These are phyloP conservation scores for Epirrhoe alternata DNA, from an alignment of 2,888 invertebrate species.

Conservation along the genomic window DNA sequence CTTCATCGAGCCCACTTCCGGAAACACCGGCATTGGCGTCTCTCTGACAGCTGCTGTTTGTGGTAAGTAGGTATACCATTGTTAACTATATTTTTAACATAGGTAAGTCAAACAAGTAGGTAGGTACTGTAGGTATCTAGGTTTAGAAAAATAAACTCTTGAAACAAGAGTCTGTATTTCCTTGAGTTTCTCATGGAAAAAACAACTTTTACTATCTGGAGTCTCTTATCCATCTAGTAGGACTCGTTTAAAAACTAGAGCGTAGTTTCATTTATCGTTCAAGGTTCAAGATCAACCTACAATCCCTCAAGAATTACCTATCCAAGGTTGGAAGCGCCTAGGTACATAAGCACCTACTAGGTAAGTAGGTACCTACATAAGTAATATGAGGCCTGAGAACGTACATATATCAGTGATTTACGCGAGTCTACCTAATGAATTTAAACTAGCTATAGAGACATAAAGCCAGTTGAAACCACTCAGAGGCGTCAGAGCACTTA, in stretches of 20 bases:
- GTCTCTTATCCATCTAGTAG: too few relatives aligned
- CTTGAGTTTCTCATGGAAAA: too few relatives aligned
- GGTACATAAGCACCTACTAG: not conserved
- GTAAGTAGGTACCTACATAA: not conserved
- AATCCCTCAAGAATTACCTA: not conserved
- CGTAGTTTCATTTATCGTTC: not conserved
- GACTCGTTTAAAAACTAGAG: too few relatives aligned
- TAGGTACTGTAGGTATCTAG: too few relatives aligned
- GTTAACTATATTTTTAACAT: too few relatives aligned
- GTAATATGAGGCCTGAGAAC: not conserved
- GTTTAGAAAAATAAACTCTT: too few relatives aligned
- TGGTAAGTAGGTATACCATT: too few relatives aligned
- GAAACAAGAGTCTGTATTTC: too few relatives aligned
- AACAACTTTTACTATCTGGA: too few relatives aligned
- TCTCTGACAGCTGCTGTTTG: constrained; percentile 94
- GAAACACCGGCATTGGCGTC: constrained; percentile 93
- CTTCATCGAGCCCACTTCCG: constrained; percentile 97
- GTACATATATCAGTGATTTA: not conserved
- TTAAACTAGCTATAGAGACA: not conserved
- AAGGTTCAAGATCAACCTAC: not conserved
- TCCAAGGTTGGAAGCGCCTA: not conserved
- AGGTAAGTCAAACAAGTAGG: not conserved
- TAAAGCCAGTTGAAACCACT: too few relatives aligned
- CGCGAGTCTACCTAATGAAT: not conserved
- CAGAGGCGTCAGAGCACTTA: not conserved